A percentile compares a stretch with the other conserved stretches of the same genome.
These are phyloP conservation scores for Drosophila mayaguana DNA, from an alignment of 2,888 invertebrate species.

Conservation along the genomic window DNA sequence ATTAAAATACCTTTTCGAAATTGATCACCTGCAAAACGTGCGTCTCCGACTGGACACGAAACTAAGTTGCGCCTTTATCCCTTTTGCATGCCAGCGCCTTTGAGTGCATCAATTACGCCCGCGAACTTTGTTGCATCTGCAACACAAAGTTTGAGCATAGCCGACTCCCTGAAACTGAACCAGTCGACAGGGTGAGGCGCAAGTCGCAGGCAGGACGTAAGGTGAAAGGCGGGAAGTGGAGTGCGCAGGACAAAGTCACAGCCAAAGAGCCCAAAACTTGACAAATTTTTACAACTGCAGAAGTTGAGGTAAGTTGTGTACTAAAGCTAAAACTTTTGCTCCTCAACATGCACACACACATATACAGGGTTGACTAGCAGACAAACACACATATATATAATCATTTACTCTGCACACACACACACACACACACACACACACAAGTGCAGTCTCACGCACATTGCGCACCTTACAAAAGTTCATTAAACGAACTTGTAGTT, in stretches of 20 bases:
- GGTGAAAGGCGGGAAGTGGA: not conserved
- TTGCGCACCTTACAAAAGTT: conserved; percentile 28
- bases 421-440: not conserved
- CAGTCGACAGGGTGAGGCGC: conserved; percentile 5
- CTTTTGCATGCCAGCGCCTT: conserved; percentile 37
- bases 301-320: conserved; percentile 77
- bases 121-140: conserved; percentile 61
- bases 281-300: conserved; percentile 68
- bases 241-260: conserved; percentile 6
- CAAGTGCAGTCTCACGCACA: not conserved
- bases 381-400: conserved; percentile 5
- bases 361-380: not conserved
- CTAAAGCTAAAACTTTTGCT: conserved; percentile 69
- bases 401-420: conserved; percentile 7
- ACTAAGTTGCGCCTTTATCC: conserved; percentile 13
- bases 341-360: conserved; percentile 26
- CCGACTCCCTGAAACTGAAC: conserved; percentile 40
- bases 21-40: conserved; percentile 71
- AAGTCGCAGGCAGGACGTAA: not conserved
- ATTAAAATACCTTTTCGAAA: conserved; percentile 63
- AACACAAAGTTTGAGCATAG: conserved; percentile 50
- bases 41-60: conserved; percentile 34
- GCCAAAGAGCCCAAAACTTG: conserved; percentile 61
- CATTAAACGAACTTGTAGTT: conserved; percentile 14
- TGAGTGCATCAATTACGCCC: conserved; percentile 73